These are phyloP conservation scores for Pseudomyrmex flavicornis DNA, from an alignment of 1,140 invertebrate genomes.

Conservation along the genomic window DNA sequence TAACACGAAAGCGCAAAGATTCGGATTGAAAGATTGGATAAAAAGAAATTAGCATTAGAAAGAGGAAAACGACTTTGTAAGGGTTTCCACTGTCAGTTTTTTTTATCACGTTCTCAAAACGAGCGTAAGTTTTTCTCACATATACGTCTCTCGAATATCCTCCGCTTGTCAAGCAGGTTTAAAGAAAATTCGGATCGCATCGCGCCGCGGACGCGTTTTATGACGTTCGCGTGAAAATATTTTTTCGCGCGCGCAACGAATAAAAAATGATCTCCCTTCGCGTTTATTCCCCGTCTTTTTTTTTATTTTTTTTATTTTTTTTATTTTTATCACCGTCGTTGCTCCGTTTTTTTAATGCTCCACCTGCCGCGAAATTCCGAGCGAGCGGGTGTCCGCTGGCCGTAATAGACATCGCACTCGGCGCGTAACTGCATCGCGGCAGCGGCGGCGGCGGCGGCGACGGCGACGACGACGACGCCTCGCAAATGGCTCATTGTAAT, in stretches of 20 bases:
- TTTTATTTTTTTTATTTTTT: no score
- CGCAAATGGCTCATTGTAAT: constrained; percentile 60
- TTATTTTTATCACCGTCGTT: not conserved
- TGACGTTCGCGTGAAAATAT: constrained; percentile 52
- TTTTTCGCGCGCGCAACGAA: constrained; percentile 25
- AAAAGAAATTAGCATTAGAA: not conserved
- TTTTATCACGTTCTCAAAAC: not conserved
- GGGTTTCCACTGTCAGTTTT: constrained; percentile 19
- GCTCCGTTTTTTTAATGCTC: constrained; percentile 26
- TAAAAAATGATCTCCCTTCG: constrained; percentile 43
- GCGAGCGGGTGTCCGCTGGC: constrained; percentile 36
- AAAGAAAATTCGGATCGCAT: not conserved
- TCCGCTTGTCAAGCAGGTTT: not conserved
- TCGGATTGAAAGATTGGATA: constrained; percentile 15
- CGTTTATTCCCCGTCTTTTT: not conserved
- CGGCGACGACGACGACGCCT: constrained; percentile 13
- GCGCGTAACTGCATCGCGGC: constrained; percentile 32
- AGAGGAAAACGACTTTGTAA: constrained; percentile 32
- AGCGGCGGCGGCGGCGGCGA: not conserved
- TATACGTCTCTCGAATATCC: no score
- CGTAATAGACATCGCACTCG: constrained; percentile 54
- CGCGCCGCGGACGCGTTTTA: constrained; percentile 41
- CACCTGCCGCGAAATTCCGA: constrained; percentile 56
- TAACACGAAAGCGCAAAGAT: not conserved
- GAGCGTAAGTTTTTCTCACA: not conserved